These are phyloP conservation scores for Lethenteron reissneri DNA, from an alignment of 2,113 vertebrate species.

Conservation along the genomic window DNA sequence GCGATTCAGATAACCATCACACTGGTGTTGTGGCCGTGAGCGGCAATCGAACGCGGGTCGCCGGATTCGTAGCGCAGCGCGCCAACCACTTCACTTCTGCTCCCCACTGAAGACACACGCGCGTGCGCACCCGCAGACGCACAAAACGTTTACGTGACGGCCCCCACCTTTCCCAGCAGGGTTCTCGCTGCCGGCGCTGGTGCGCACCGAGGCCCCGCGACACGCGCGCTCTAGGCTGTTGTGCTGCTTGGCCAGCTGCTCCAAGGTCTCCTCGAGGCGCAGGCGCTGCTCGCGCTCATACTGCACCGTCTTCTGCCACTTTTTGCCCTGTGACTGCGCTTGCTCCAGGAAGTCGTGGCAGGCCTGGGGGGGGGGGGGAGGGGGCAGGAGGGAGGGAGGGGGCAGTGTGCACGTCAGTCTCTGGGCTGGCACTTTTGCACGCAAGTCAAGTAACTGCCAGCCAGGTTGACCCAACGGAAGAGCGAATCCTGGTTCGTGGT, in stretches of 20 bases:
- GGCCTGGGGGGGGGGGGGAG: constrained; percentile 28
- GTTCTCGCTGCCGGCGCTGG: constrained; percentile 13
- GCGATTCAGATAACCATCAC: too few species aligned
- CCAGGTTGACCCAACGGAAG: too few species aligned
- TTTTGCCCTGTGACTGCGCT: constrained; percentile 64
- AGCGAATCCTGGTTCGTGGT: too few species aligned
- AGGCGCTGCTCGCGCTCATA: constrained; percentile 80
- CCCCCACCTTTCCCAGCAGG: neutral
- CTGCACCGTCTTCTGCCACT: constrained; percentile 80
- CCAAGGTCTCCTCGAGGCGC: constrained; percentile 85
- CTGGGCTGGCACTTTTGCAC: too few species aligned
- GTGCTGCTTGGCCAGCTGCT: constrained; percentile 91
- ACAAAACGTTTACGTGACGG: neutral
- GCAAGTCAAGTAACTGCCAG: too few species aligned
- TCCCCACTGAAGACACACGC: neutral
- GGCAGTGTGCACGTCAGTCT: too few species aligned
- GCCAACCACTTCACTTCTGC: too few species aligned
- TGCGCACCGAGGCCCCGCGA: constrained; percentile 40
- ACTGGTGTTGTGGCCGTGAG: too few species aligned
- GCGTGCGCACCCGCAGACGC: neutral
- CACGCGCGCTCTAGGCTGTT: constrained; percentile 90
- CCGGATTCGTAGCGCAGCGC: too few species aligned
- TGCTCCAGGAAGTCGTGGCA: constrained; percentile 88
- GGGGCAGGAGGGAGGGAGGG: too few species aligned
- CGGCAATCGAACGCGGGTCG: too few species aligned